phyloP scores from a whole-genome alignment of 2,888 invertebrate species.

The Drosophila falleni region DNA sequence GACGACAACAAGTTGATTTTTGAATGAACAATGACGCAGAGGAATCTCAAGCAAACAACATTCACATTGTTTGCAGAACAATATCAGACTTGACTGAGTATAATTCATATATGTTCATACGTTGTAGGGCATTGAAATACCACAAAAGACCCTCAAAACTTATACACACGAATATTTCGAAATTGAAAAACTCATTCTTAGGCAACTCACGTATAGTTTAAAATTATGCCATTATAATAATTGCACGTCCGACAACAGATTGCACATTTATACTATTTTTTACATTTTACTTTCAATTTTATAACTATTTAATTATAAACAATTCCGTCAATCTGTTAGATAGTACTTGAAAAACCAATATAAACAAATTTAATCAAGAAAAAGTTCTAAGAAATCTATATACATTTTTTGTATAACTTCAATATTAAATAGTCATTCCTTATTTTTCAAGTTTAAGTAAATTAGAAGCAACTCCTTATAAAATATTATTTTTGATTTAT shows the following conservation, averaged over 20 bases:
- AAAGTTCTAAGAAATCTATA: neutral
- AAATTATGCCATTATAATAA: constrained; percentile 32
- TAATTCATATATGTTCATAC: neutral
- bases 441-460: neutral
- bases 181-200: constrained; percentile 26
- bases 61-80: constrained; percentile 16
- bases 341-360: neutral
- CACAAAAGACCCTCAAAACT: neutral
- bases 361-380: neutral
- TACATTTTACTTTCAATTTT: constrained; percentile 1
- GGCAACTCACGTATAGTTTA: constrained; percentile 54
- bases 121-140: neutral
- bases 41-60: constrained; percentile 5
- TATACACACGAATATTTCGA: constrained; percentile 3
- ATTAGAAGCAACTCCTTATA: too few relatives aligned
- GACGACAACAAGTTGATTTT: constrained; percentile 48
- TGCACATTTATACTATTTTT: constrained; percentile 21
- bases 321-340: neutral
- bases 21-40: constrained; percentile 48
- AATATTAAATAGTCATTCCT: neutral
- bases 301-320: neutral
- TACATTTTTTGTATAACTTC: neutral
- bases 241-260: constrained; percentile 41
- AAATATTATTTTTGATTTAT: too few relatives aligned
- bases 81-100: constrained; percentile 2